Evolutionary conservation across 2,113 vertebrate genomes (phyloP), one percentile per base, ranked within the genome.

Genomic region (Sylvietta virens): DNA sequence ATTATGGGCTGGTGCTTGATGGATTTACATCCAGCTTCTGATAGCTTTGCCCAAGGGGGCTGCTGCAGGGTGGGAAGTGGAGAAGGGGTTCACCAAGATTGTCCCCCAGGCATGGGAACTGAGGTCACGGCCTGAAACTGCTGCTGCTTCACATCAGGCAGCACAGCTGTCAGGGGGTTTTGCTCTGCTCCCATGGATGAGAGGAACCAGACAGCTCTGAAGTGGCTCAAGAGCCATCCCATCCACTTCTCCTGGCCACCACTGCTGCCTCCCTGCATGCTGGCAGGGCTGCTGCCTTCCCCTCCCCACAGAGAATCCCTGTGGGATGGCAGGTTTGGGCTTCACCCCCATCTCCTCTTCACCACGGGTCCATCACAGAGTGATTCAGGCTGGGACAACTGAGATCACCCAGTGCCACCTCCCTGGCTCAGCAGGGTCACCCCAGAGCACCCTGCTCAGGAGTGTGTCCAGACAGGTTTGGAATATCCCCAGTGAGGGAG

Each of bases 321-420:
- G 71, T 22, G 61, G 53, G 51, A 76, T 2, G 17, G 72, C 16
- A 47, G 54, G 18, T 69, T 16, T 71, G 77, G 90, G 50, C 44
- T 85, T 69, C 69, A n/a, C 5, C 19, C 20, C 39, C 39, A n/a
- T 2, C 54, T 62, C 37, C 62, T 28, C 27, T 66, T 45, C 19
- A 6, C 27, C 20, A 2, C 0, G 0, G 60, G 50, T 17, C 27
- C 20, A 8, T 17, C 56, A 24, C 23, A 54, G n/a, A 70, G 20
- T 1, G 1, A 15, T 33, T 11, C 23, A 28, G 31, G 40, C 6
- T 11, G 15, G 18, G 62, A 62, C 56, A 33, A 27, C 12, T 28
- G 79, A 77, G 64, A 76, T 50, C 35, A 62, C 33, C 26, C 70
- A 69, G 47, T 21, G 16, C 11, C 58, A 37, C 50, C 40, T 82